These are phyloP conservation scores for Phymorhynchus buccinoides DNA, from an alignment of 1,140 invertebrate species.

Conservation along the genomic window DNA sequence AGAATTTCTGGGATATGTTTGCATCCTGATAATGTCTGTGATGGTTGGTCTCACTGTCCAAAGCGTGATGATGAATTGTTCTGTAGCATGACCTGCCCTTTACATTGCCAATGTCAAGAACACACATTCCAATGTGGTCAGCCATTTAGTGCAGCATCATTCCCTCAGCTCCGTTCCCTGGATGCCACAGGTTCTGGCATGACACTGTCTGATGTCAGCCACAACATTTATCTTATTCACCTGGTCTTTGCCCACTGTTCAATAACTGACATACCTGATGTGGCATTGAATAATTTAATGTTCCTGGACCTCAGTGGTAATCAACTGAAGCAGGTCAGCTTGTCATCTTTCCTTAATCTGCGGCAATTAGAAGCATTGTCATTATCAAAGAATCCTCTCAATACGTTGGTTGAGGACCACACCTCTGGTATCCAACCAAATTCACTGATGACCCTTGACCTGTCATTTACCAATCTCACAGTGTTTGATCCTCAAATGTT, in stretches of 20 bases:
- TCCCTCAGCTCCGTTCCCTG: too few relatives aligned
- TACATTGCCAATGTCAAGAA: too few relatives aligned
- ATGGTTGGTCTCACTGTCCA: too few relatives aligned
- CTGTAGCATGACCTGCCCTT: too few relatives aligned
- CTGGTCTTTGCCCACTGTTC: too few relatives aligned
- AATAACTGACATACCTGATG: background rate
- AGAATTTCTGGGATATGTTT: too few relatives aligned
- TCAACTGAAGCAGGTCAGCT: background rate
- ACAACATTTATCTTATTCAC: background rate
- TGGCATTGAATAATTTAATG: background rate
- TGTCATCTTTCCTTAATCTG: slow-evolving; percentile 16
- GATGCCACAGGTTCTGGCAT: too few relatives aligned
- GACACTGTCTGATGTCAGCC: too few relatives aligned
- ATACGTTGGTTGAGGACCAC: slow-evolving; percentile 12
- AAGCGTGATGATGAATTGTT: too few relatives aligned
- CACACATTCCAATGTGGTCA: too few relatives aligned
- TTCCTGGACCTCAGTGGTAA: slow-evolving; percentile 34
- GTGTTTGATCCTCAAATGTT: slow-evolving; percentile 15
- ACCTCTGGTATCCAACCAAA: background rate
- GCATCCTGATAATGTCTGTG: too few relatives aligned
- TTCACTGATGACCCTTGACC: slow-evolving; percentile 27
- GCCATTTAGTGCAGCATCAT: too few relatives aligned
- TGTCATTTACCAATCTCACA: slow-evolving; percentile 4
- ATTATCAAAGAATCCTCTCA: background rate
- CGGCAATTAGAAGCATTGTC: slow-evolving; percentile 10